phyloP scores from a whole-genome alignment of 1,140 invertebrate genomes.

The Triops longicaudatus region DNA sequence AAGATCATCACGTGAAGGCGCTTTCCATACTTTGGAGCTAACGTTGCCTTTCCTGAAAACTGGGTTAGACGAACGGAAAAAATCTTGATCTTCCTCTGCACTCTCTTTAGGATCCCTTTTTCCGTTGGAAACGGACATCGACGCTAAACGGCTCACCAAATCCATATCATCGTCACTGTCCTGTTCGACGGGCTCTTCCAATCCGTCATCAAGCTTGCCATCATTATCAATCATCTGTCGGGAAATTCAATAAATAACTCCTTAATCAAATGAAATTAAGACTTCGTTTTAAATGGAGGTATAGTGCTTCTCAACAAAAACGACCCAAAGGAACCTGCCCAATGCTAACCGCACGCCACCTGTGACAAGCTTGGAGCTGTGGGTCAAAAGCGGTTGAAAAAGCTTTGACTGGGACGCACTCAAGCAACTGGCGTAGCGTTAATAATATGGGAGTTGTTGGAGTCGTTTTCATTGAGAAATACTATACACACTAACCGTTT shows the following conservation, averaged over 20 bases:
- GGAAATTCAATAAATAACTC: background rate
- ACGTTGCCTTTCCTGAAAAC: slow-evolving; percentile 50
- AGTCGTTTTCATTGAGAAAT: too few relatives aligned
- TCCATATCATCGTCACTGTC: slow-evolving; percentile 42
- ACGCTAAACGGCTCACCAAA: slow-evolving; percentile 51
- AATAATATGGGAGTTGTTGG: too few relatives aligned
- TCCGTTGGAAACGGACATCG: slow-evolving; percentile 46
- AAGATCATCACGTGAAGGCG: slow-evolving; percentile 33
- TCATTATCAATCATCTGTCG: background rate
- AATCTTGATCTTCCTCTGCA: slow-evolving; percentile 36
- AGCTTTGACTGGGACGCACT: too few relatives aligned
- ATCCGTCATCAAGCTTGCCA: background rate
- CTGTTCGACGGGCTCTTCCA: slow-evolving; percentile 18
- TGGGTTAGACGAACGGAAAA: slow-evolving; percentile 56
- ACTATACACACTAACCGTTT: slow-evolving; percentile 44
- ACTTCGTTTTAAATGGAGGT: too few relatives aligned
- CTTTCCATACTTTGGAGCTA: slow-evolving; percentile 49
- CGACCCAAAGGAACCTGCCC: too few relatives aligned
- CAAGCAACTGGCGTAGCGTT: too few relatives aligned
- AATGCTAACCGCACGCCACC: too few relatives aligned
- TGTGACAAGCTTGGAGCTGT: too few relatives aligned
- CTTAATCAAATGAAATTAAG: background rate
- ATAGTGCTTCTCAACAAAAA: too few relatives aligned
- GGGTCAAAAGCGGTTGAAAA: too few relatives aligned
- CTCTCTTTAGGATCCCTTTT: slow-evolving; percentile 31